phyloP scores from a whole-genome alignment of 2,113 vertebrate genomes.

The Psittacula cyanocephala region DNA sequence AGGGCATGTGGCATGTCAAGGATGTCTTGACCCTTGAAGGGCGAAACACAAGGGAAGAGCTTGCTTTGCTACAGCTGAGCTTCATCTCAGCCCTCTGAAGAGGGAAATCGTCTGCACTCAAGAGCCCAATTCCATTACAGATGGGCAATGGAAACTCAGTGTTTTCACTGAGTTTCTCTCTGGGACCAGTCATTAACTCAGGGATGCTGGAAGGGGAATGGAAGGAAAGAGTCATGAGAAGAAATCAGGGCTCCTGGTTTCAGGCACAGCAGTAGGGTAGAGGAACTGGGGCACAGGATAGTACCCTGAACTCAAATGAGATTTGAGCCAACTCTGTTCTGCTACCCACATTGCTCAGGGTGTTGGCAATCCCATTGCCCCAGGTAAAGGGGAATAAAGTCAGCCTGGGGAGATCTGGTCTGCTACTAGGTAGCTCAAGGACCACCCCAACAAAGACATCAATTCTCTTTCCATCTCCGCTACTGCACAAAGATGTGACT shows the following conservation, averaged over 20 bases:
- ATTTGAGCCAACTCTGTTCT: background rate
- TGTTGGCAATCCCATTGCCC: no score
- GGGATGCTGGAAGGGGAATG: background rate
- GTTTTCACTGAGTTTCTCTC: background rate
- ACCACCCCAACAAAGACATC: background rate
- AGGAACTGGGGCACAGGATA: background rate
- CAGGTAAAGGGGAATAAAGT: background rate
- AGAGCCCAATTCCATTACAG: background rate
- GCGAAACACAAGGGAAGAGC: background rate
- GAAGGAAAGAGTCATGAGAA: background rate
- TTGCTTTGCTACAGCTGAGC: background rate
- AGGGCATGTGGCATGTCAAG: background rate
- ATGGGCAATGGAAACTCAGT: background rate
- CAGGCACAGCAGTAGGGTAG: background rate
- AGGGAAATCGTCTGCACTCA: background rate
- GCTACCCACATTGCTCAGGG: background rate
- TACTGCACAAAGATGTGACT: background rate
- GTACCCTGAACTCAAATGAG: background rate
- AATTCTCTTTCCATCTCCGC: background rate
- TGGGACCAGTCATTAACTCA: accelerated
- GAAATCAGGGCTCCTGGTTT: background rate
- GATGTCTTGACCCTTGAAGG: background rate
- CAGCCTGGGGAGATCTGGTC: background rate
- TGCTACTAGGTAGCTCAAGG: background rate
- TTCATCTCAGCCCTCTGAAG: background rate